Evolutionary conservation across 1,140 invertebrate species (phyloP), one percentile per base, ranked within the genome.

Genomic region (Macrocentrus cingulum): DNA sequence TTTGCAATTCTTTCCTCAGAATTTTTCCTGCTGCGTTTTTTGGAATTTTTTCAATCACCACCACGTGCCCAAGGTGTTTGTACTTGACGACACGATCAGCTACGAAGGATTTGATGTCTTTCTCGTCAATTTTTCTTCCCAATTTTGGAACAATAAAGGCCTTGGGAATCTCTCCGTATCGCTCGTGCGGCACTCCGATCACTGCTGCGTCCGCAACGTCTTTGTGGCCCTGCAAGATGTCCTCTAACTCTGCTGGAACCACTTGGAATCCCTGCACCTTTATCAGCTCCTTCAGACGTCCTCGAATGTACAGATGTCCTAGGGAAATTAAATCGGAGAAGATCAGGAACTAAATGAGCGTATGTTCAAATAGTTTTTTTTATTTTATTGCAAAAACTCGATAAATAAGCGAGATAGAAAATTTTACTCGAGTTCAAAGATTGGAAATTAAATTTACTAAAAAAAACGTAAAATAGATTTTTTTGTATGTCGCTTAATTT

Each of bases 21-120:
- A 91, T 90, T 81, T 92, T 92, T 29, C 90, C 91, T 0, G 86
- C 81, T 0, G 84, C 68, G 67, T 83, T 89, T 73, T 90, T 91
- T 2, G 90, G 90, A 65, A 93, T 89, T 48, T 80, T 74, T 2
- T 86, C 74, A 0, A 89, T 70, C 61, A 91, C 87, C 59, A 85
- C 75, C 2, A 92, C 82, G 9, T 87, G 84, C 20, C 86, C 88
- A 1, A 90, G 73, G 32, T 80, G 80, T 68, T 90, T 90, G 50
- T 85, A 87, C 2, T 80, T 72, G 0, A 83, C 81, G 2, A 88
- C 82, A 53, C 81, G 83, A 44, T 68, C 73, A 41, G 83, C 82
- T 4, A 87, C 79, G 59, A 72, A 84, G 5, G 81, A 63, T 61
- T 81, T 71, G 6, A 88, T 73, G 51, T 85, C 83, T 2, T 84